A percentile compares a stretch with the other conserved stretches of the same genome.
phyloP scores from a whole-genome alignment of 1,140 invertebrate species.

The Megathymus violae region DNA sequence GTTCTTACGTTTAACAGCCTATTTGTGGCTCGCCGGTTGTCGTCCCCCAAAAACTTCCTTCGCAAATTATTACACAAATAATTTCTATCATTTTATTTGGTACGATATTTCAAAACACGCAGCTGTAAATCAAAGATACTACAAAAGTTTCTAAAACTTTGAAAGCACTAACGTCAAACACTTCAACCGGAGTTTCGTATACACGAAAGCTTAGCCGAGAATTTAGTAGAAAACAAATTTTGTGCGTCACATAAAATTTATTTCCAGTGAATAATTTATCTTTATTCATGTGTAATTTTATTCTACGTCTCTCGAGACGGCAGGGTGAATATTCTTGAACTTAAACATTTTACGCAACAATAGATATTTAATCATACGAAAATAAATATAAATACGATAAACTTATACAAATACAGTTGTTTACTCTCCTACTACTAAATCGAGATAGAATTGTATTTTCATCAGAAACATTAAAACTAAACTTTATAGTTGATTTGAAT shows the following conservation, averaged over 20 bases:
- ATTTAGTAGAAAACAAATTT: constrained; percentile 30
- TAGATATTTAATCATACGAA: not conserved
- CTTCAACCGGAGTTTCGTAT: constrained; percentile 18
- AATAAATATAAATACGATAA: constrained; percentile 2
- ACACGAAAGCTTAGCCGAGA: constrained; percentile 31
- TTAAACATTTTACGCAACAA: not conserved
- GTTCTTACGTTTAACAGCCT: not conserved
- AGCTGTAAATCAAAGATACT: constrained; percentile 20
- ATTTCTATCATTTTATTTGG: constrained; percentile 14
- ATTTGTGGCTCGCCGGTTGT: not conserved
- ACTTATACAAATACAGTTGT: constrained; percentile 1
- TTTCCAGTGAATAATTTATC: constrained; percentile 28
- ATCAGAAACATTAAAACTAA: too few species aligned
- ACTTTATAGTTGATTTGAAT: too few species aligned
- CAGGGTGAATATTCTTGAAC: constrained; percentile 12
- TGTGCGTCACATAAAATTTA: constrained; percentile 28
- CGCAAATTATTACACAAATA: not conserved
- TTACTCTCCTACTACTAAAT: not conserved
- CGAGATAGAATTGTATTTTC: not conserved
- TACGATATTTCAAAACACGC: constrained; percentile 25
- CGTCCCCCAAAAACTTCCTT: not conserved
- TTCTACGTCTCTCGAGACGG: constrained; percentile 15
- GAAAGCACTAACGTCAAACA: constrained; percentile 32
- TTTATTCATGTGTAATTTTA: constrained; percentile 24
- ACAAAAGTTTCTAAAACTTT: constrained; percentile 23